Evolutionary conservation across 2,113 vertebrate genomes (phyloP).

Genomic region (Sakesphorus luctuosus): DNA sequence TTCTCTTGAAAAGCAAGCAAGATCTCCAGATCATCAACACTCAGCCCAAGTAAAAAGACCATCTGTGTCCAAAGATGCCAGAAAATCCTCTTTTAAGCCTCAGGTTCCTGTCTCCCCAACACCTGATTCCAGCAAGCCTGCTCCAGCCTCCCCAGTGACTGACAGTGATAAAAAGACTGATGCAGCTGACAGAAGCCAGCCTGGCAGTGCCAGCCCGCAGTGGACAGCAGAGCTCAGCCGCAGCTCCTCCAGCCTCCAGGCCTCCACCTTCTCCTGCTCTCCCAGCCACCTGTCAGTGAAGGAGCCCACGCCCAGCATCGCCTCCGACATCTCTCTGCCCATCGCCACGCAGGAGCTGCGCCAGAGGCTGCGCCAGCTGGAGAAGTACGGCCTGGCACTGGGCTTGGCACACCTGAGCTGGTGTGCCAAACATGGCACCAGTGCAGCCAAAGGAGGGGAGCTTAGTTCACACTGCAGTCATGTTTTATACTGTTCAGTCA

Average conservation of each 20-base stretch:
- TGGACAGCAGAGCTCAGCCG: conserved; percentile 73
- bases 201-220: conserved; percentile 63
- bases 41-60: conserved; percentile 84
- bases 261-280: conserved; percentile 76
- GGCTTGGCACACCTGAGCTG: background rate
- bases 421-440: background rate
- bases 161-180: conserved; percentile 65
- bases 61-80: conserved; percentile 75
- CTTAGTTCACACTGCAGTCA: background rate
- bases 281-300: conserved; percentile 83
- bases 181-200: conserved; percentile 56
- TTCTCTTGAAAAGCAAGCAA: conserved; percentile 77
- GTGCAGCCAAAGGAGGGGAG: background rate
- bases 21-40: conserved; percentile 79
- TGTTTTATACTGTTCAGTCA: background rate
- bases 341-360: conserved; percentile 92
- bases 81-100: conserved; percentile 69
- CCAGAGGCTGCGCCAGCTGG: conserved; percentile 86
- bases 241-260: conserved; percentile 84
- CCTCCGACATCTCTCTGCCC: conserved; percentile 93
- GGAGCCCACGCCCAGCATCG: conserved; percentile 95
- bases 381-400: conserved; percentile 81
- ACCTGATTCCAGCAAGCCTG: conserved; percentile 29
- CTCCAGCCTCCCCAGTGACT: conserved; percentile 68
- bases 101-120: conserved; percentile 56